Conservation (phyloP, 2,888 invertebrate genomes). For the Microchrysa polita region DNA sequence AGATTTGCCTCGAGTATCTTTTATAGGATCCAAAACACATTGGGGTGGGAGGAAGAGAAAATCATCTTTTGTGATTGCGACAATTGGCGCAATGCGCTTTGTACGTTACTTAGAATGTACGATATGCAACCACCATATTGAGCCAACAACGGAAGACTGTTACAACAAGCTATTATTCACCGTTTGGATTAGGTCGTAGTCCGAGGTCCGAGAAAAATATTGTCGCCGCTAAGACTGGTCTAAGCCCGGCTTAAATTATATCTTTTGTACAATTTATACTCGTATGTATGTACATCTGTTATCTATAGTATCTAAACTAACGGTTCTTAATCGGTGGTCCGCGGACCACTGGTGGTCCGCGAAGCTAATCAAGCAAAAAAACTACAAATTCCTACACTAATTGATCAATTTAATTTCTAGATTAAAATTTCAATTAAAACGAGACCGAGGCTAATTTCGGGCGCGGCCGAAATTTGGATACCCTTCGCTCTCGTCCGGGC, state of each 20-base stretch:
- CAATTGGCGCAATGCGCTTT: conserved; percentile 5
- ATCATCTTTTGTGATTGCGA: background rate
- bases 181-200: conserved; percentile 11
- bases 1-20: conserved; percentile 7
- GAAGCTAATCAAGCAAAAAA: too few species aligned
- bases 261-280: too few species aligned
- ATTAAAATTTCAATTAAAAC: too few species aligned
- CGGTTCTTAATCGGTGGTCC: too few species aligned
- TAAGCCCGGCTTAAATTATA: conserved; percentile 5
- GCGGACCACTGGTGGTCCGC: too few species aligned
- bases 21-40: background rate
- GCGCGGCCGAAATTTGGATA: too few species aligned
- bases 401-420: too few species aligned
- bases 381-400: too few species aligned
- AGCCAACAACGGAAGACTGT: background rate
- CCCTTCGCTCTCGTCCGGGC: too few species aligned
- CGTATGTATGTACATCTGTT: too few species aligned
- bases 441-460: too few species aligned
- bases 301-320: background rate
- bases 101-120: background rate
- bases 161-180: conserved; percentile 3
- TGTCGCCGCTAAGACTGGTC: conserved; percentile 17
- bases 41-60: background rate
- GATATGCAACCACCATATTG: background rate
- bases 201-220: background rate